Base-by-base conservation (phyloP, 2,113 vertebrate genomes). In the Echinops telfairi region DNA sequence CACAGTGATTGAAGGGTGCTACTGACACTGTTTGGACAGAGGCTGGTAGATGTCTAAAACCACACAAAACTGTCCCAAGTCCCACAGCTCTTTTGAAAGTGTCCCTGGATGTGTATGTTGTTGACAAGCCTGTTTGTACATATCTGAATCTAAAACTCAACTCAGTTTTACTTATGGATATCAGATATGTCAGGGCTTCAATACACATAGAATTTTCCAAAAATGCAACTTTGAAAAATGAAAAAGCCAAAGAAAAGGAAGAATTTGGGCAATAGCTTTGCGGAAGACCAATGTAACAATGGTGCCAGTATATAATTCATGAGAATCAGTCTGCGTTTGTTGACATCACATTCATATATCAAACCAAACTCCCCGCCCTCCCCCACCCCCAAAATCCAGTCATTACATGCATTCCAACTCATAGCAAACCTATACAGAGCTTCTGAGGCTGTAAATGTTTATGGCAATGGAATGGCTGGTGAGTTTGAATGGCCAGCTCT, bases 211-310 rank as follows among this genome's bases (percentile, higher is more conserved):
- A 77, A 16, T 22, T 86, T 88, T 64, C 78, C 73, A 89, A 25
- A 36, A 83, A 77, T 64, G 53, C 14, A 82, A 90, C 29, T 33
- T 78, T 88, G 0, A 78, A 11, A 23, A 64, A n/a, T 47, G 43
- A 92, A 92, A 62, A 83, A 83, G 75, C n/a, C 33, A 90, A 83
- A 14, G 33, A 73, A 88, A 75, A 58, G 40, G 79, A 14, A 16
- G 68, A 14, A 15, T n/a, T 70, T 70, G 68, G 68, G 12, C 68
- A 70, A n/a, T 70, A 22, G 57, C 29, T 43, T 12, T 66, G 10
- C 7, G 7, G 38, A 47, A 15, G 31, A 11, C 25, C 79, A 88
- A 25, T 57, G 70, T 0, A 6, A 1, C 43, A 36, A 38, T 22
- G 62, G 12, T 87, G 33, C 64, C 23, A 78, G 25, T 0, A 0